Base-by-base conservation (phyloP, 2,113 vertebrate genomes). In the Oncorhynchus keta region DNA sequence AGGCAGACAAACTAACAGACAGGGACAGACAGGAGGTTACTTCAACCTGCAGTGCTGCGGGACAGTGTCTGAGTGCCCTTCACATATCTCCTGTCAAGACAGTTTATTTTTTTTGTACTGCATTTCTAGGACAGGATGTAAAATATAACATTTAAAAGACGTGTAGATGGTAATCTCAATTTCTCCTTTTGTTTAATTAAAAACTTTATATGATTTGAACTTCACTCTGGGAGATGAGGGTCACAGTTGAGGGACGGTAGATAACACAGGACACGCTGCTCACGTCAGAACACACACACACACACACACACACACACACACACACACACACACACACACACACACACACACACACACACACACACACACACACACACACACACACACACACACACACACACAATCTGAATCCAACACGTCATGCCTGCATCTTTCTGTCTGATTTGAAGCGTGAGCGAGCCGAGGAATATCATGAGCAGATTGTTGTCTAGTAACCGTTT, bases 401-500 rank as follows among this genome's bases (percentile, higher is more conserved):
- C 61, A 64, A 3, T 9, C 20, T 16, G 12, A 64, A 2, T 26
- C 22, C 8, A 13, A 66, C 26, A 66, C 9, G 1, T 24, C 30
- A 30, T 45, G 32, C 67, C 20, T 35, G 6, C 32, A 24, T 35
- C 13, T 5, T 39, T n/a, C 67, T 14, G 14, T 39, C 30, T 45
- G 30, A 16, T 24, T 18, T 11, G 67, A 24, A 45, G 39, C 39
- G 39, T 45, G 39, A 45, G 9, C 39, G 30, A 0, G 61, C 68
- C 20, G 66, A 2, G 57, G 77, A 70, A 12, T 69, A 70, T 74
- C 76, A 39, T 73, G 8, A 71, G 16, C 0, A 82, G 77, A 82
- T 78, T 68, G 88, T 88, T 85, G 87, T 91, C 89, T 86, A 55
- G 88, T 83, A 86, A 85, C 80, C 2, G 88, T 88, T 89, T 35